Evolutionary conservation across 2,113 vertebrate species (phyloP).

Genomic region (Terrapene triunguis): DNA sequence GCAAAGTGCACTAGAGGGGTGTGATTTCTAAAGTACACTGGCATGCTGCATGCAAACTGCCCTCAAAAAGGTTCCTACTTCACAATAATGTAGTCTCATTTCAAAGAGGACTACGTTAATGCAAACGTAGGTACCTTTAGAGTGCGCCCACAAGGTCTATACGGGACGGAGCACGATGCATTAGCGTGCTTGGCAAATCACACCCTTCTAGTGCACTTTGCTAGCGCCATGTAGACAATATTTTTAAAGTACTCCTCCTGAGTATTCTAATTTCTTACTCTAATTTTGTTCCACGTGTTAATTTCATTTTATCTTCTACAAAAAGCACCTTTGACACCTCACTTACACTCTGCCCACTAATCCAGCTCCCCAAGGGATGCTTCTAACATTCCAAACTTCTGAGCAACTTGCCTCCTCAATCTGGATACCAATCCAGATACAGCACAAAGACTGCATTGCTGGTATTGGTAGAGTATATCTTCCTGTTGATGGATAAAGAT

Average conservation of each 20-base stretch:
- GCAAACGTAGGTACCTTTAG: neutral
- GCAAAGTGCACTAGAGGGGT: neutral
- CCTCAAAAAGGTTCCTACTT: neutral
- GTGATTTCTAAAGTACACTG: neutral
- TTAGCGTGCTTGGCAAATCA: neutral
- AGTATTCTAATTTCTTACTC: conserved; percentile 66
- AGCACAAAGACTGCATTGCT: conserved; percentile 2
- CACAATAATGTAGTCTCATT: neutral
- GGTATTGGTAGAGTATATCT: neutral
- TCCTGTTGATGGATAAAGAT: neutral
- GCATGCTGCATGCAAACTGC: neutral
- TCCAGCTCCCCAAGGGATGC: conserved; percentile 9
- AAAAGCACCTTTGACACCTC: conserved; percentile 40
- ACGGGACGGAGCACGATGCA: too few species aligned
- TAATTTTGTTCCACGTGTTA: conserved; percentile 61
- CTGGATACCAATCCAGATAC: neutral
- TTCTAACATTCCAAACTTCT: conserved; percentile 38
- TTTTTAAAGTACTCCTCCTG: conserved; percentile 27
- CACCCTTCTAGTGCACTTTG: neutral
- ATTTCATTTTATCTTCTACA: conserved; percentile 57
- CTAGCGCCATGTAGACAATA: neutral
- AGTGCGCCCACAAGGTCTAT: neutral
- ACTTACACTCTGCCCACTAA: conserved; percentile 17
- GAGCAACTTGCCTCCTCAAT: conserved; percentile 33
- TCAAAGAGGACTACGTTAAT: neutral